Percentiles rank a stretch among this genome's conserved stretches.
phyloP scores from a whole-genome alignment of 2,113 vertebrate genomes.

The Eolophus roseicapilla region DNA sequence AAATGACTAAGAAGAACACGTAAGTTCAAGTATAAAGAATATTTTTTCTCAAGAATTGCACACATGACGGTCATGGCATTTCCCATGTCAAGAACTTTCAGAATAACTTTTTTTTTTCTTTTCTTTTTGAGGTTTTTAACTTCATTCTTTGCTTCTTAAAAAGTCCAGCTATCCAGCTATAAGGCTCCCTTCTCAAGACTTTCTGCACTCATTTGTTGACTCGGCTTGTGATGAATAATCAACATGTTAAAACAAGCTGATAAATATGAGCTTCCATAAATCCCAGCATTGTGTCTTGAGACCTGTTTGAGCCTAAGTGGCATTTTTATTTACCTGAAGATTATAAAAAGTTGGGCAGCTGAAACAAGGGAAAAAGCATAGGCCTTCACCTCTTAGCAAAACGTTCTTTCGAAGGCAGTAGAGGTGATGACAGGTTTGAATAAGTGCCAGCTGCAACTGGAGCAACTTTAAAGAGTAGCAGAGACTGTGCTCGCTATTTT shows the following conservation, averaged over 20 bases:
- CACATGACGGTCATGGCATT: neutral
- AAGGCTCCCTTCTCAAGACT: neutral
- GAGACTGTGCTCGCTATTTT: neutral
- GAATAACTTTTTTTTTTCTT: neutral
- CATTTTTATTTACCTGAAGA: neutral
- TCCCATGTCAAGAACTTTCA: neutral
- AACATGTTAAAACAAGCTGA: neutral
- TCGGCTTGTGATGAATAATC: constrained; percentile 15
- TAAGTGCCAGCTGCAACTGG: neutral
- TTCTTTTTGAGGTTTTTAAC: neutral
- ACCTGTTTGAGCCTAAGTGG: neutral
- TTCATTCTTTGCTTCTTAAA: neutral
- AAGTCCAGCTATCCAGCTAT: neutral
- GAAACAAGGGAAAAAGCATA: neutral
- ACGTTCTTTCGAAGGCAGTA: neutral
- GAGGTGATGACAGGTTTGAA: constrained; percentile 43
- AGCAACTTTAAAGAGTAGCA: constrained; percentile 14
- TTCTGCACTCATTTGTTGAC: neutral
- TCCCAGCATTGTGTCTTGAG: neutral
- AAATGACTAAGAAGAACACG: neutral
- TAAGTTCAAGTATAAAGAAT: neutral
- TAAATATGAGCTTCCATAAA: constrained; percentile 9
- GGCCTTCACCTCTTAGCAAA: constrained; percentile 22
- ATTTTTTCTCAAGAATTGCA: neutral
- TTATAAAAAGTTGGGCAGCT: neutral